Evolutionary conservation across 1,140 invertebrate genomes (phyloP), one percentile per base, ranked within the genome.

Genomic region (Aphis craccivora): DNA sequence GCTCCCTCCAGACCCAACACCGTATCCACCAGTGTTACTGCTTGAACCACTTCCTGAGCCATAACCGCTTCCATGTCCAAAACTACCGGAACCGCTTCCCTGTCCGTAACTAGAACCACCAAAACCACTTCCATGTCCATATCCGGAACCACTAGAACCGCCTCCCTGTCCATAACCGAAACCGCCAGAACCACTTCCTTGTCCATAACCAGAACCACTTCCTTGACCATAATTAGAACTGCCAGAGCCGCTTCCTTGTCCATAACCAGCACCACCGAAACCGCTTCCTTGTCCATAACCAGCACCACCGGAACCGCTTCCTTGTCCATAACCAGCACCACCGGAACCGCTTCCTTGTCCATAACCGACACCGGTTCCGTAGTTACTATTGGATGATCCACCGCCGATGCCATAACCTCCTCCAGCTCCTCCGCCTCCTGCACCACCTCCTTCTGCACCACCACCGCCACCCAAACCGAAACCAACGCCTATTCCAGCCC

Each of bases 31-130:
- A 14, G 43, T 40, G 23, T 37, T 51, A 18, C 60, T n/a, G 18
- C 90, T 25, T 14, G 45, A 51, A 22, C 91, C 91, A 86, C 48
- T 84, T 84, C 91, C 91, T 48, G 35, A 30, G 2, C 81, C 81
- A 25, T 30, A 92, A 51, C 90, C 60, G 8, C 22, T 35, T 35
- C 90, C 88, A 2, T 55, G 22, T 23, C 86, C 43, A 18, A 30
- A 48, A 48, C 48, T 30, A 37, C 86, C 30, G 30, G 43, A 48
- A 48, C 48, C 48, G 30, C 23, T 37, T 37, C 51, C 51, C 3
- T 55, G 23, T 20, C 88, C 88, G 7, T 37, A 53, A 37, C 87
- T 22, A n/a, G 40, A 25, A 25, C 83, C 37, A 25, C 37, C 22
- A 6, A 4, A 7, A 40, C 83, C 83, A 20, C 37, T 45, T 14